Base-by-base conservation (phyloP, 2,113 vertebrate genomes). In the Meleagris gallopavo region DNA sequence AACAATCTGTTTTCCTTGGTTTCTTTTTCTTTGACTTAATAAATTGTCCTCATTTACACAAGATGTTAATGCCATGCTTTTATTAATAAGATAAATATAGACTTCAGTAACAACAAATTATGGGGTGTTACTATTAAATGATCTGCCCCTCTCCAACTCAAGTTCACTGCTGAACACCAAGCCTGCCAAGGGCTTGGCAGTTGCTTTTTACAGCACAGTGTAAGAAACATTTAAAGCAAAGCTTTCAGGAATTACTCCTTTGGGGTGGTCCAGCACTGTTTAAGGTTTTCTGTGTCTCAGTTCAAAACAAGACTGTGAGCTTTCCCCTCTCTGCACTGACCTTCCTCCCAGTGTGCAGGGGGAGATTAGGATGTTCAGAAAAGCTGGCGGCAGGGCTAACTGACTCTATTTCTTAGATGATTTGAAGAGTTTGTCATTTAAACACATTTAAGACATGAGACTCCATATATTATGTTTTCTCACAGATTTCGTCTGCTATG, bases 41-140 rank as follows among this genome's bases (percentile, higher is more conserved):
- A 93, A 85, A 95, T 83, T 89, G 81, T 97, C 72, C 60, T 97
- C 88, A 93, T 89, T 97, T 92, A 96, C 78, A 86, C 74, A 95
- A 96, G 96, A 93, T 50, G 75, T 93, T 95, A 89, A 89, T 6
- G 8, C 16, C 45, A 80, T 76, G 62, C 38, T 91, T 57, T 91
- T 96, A 93, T 95, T 96, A 97, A 96, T 92, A 76, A 73, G 61
- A 81, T 88, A 97, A 97, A 95, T 88, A 97, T 40, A 57, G 70
- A 96, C 70, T 88, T 61, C 65, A 83, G 73, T 87, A 84, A 73
- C 92, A 94, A 91, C 89, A 97, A 92, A 97, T 91, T 91, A 85
- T 62, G 17, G 67, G 38, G 77, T 69, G 9, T 83, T 58, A 50
- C 50, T 94, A 8, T 54, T 85, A 86, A 95, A 93, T 90, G 50